Conservation (phyloP, 1,140 invertebrate genomes). For the Chionoecetes opilio region DNA sequence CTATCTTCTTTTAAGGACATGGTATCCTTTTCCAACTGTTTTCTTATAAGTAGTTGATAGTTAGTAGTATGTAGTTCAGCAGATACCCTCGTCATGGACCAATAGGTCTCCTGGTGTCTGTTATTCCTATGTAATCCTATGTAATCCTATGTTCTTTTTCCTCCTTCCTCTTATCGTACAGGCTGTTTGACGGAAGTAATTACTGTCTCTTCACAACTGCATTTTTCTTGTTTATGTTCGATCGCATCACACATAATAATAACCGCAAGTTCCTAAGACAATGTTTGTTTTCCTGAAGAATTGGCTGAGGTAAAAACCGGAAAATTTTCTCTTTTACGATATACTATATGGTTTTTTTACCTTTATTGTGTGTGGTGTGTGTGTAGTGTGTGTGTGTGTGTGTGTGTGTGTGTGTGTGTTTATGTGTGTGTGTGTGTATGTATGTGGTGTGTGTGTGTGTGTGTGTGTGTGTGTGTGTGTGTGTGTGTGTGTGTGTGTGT, state of each 20-base stretch:
- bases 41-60: too few relatives aligned
- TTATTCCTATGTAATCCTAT: too few relatives aligned
- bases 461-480: constrained; percentile 27
- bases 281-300: background rate
- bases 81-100: too few relatives aligned
- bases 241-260: background rate
- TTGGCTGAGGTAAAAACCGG: background rate
- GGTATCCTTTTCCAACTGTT: too few relatives aligned
- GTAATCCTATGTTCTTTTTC: too few relatives aligned
- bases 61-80: too few relatives aligned
- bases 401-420: constrained; percentile 17
- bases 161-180: background rate
- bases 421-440: background rate
- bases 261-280: background rate
- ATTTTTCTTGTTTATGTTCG: too few relatives aligned
- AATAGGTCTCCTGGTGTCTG: too few relatives aligned
- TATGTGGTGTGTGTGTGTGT: background rate
- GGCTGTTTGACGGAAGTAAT: background rate
- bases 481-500: constrained; percentile 24
- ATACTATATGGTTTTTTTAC: background rate
- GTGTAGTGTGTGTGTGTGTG: background rate
- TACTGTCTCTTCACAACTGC: background rate
- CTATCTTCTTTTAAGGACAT: too few relatives aligned
- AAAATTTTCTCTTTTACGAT: background rate
- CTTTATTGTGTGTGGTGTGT: background rate